Base-by-base conservation (phyloP, 1,140 invertebrate species). In the Lordiphosa mommai region DNA sequence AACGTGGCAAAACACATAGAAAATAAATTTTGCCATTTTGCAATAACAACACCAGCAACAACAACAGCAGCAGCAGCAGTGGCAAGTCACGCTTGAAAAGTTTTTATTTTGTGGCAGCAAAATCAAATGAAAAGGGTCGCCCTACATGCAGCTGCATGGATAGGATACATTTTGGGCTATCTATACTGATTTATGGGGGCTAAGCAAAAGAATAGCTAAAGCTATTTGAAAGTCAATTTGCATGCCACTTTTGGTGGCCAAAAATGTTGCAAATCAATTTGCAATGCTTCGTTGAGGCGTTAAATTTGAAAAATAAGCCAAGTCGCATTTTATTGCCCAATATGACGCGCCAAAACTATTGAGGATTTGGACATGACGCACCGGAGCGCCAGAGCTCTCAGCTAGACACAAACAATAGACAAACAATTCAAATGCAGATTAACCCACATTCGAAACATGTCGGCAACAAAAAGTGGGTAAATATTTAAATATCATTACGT, bases 401-500 rank as follows among this genome's bases (percentile, higher is more conserved):
- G 23, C 29, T 32, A 38, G 17, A 50, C 43, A 48, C 71, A 60
- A 72, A 79, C 56, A 74, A 63, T 82, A 60, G 77, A 30, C 72
- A 68, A 84, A 72, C 76, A 84, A 68, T 84, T 56, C 34, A 74
- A 84, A 82, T 23, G 58, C 66, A 84, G 76, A 82, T 82, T 82
- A 82, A 82, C 76, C 76, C 64, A 82, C 76, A 82, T 84, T 67
- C 56, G 71, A 59, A 51, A 49, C 76, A 37, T 55, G 65, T 56
- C 61, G 60, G 41, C 66, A 74, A 60, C 76, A 67, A 61, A 67
- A 61, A 67, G 71, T 76, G 44, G 71, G 71, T 60, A 82, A 82
- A 82, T 82, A 82, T 82, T 82, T 82, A 82, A 82, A 82, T 82
- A 82, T 82, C 76, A 82, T 82, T 82, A 82, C 67, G 72, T 40